Conservation (phyloP, 2,113 vertebrate genomes). For the Macroglossus sobrinus region DNA sequence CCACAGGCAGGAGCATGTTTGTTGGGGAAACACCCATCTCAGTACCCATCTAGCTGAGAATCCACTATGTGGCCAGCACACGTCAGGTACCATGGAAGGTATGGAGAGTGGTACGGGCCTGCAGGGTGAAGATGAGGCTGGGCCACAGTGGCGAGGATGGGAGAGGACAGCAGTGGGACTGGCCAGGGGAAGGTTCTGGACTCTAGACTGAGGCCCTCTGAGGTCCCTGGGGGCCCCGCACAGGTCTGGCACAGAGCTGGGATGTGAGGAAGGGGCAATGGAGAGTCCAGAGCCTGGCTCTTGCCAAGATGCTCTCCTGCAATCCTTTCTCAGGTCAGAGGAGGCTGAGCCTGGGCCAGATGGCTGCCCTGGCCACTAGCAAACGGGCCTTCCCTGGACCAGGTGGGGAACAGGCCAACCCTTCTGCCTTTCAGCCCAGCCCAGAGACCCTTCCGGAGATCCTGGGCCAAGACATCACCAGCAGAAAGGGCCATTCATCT, state of each 20-base stretch:
- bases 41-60: background rate
- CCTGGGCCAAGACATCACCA: background rate
- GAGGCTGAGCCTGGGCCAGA: background rate
- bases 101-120: background rate
- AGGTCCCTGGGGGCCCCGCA: background rate
- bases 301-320: background rate
- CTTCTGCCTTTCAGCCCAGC: background rate
- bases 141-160: background rate
- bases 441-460: background rate
- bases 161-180: background rate
- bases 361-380: background rate
- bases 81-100: accelerated
- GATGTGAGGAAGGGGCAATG: background rate
- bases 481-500: conserved; percentile 56
- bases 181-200: background rate
- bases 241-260: background rate
- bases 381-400: background rate
- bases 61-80: background rate
- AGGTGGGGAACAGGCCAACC: background rate
- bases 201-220: background rate
- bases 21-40: background rate
- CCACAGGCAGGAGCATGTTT: background rate
- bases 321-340: background rate
- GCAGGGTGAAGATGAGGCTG: background rate
- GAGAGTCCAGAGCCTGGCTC: background rate